phyloP scores from a whole-genome alignment of 2,113 vertebrate species.

The Protomyctophum bolini region DNA sequence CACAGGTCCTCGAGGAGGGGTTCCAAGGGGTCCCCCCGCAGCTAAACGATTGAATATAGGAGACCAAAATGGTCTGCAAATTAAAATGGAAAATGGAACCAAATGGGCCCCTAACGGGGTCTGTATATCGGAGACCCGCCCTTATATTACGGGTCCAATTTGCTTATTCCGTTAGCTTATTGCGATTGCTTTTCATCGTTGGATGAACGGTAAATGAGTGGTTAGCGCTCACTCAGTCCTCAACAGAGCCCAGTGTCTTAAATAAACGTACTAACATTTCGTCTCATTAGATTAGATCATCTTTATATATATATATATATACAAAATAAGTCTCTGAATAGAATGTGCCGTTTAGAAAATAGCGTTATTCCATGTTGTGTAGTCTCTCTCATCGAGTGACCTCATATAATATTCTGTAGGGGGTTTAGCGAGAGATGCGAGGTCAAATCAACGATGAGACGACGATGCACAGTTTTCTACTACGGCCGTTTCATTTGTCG shows the following conservation, averaged over 20 bases:
- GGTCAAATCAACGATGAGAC: neutral
- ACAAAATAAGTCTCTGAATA: conserved; percentile 50
- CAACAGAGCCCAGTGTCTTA: conserved; percentile 47
- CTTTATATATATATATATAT: conserved; percentile 17
- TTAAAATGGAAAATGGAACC: too few species aligned
- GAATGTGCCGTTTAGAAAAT: conserved; percentile 34
- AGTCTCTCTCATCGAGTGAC: conserved; percentile 1
- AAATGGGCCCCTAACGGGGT: too few species aligned
- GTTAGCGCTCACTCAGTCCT: conserved; percentile 7
- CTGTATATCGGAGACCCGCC: too few species aligned
- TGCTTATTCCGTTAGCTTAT: conserved; percentile 16
- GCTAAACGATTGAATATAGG: too few species aligned
- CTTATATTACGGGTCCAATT: too few species aligned
- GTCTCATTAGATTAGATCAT: neutral
- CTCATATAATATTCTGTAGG: neutral
- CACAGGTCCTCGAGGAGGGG: too few species aligned
- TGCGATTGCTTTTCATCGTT: conserved; percentile 16
- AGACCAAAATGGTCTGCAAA: too few species aligned
- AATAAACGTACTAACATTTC: conserved; percentile 20
- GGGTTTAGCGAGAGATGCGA: conserved; percentile 15
- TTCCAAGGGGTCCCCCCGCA: too few species aligned
- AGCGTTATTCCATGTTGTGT: conserved; percentile 37
- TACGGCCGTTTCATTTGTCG: conserved; percentile 7
- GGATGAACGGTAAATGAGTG: neutral
- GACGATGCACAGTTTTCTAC: conserved; percentile 6